Base-by-base conservation (phyloP, 2,888 invertebrate species). In the Pelosia muscerda region DNA sequence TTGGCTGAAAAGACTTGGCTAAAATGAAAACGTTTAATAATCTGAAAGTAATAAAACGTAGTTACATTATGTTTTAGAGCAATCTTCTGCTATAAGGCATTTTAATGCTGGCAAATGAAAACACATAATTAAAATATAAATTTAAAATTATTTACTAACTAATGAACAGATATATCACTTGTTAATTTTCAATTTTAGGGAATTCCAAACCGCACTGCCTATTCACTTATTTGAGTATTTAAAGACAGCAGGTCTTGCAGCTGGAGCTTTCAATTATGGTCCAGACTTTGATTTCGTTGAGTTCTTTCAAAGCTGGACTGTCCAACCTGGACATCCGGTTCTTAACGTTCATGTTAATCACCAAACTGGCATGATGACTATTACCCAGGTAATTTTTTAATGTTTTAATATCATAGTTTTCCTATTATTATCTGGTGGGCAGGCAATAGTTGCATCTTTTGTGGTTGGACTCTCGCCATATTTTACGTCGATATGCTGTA, bases 271-370 rank as follows among this genome's bases (percentile, higher is more conserved):
- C 26, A 73, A 78, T n/a, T 92, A 94, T 42, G 91, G 92, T 65
- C 31, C 86, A 0, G 81, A 90, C 2, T 90, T 95, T 69, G 89
- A 92, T 71, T 73, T 92, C 0, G 77, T 90, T 6, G 91, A 93
- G 3, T 94, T 93, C 75, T 95, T 90, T 69, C 91, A 85, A 65
- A 89, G 89, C 54, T 95, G 96, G 86, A 96, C 96, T 77, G 94
- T 95, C 31, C 95, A 96, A 78, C 86, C 93, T 34, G 96, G 96
- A 15, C 96, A 95, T 76, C 97, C 96, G 0, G 89, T 96, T 0
- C 82, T 96, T 2, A 93, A 88, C 19, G 96, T 96, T 0, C 85
- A 89, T 11, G 93, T 95, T 4, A 86, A 96, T 78, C 95, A 95
- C 58, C 76, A 76, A 0, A 92, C 90, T 22, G 91, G 92, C 22